Conservation (phyloP, 2,888 invertebrate genomes). For the Netelia inedita region DNA sequence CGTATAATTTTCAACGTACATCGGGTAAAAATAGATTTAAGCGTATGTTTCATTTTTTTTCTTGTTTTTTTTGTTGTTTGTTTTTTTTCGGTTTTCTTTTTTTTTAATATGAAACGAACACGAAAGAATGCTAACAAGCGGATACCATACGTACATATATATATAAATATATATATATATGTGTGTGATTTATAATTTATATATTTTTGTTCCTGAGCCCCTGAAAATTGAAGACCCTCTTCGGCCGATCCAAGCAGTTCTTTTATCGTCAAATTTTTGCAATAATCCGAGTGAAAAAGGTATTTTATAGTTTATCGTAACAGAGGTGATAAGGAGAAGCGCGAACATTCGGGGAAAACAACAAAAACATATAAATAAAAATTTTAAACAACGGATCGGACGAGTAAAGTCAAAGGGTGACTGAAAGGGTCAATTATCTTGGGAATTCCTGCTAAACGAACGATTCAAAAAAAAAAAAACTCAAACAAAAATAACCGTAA, state of each 20-base stretch:
- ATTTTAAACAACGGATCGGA: not conserved
- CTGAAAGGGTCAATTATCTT: slow-evolving; percentile 55
- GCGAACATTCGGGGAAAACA: not conserved
- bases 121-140: slow-evolving; percentile 39
- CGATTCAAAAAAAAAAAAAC: not conserved
- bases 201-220: slow-evolving; percentile 38
- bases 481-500: slow-evolving; percentile 23
- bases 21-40: slow-evolving; percentile 34
- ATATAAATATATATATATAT: slow-evolving; percentile 8
- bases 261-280: slow-evolving; percentile 10
- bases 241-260: slow-evolving; percentile 20
- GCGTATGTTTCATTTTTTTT: slow-evolving; percentile 11
- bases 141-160: slow-evolving; percentile 10
- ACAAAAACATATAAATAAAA: not conserved
- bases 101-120: slow-evolving; percentile 6
- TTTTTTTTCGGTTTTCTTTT: not conserved
- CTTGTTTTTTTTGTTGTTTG: too few species aligned
- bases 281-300: slow-evolving; percentile 40
- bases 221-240: slow-evolving; percentile 27
- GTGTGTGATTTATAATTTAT: slow-evolving; percentile 25
- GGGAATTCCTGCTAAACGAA: slow-evolving; percentile 23
- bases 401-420: slow-evolving; percentile 9
- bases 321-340: slow-evolving; percentile 29
- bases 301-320: slow-evolving; percentile 24
- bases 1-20: slow-evolving; percentile 4